These are phyloP conservation scores for Meteorus sp. DNA, from an alignment of 1,140 invertebrate genomes.

Conservation along the genomic window DNA sequence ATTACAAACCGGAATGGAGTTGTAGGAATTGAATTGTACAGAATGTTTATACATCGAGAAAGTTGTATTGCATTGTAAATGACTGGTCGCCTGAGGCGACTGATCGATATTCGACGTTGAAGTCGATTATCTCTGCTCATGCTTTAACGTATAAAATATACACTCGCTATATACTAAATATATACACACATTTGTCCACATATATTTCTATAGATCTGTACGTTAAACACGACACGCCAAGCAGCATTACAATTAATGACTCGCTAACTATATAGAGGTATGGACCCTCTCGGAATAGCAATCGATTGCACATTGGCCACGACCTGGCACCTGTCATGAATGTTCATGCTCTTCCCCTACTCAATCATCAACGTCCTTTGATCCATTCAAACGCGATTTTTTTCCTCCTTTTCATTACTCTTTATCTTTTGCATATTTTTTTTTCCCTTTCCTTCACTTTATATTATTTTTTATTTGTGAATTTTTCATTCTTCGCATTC, in stretches of 20 bases:
- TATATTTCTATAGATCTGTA: slow-evolving; percentile 22
- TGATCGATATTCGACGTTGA: slow-evolving; percentile 42
- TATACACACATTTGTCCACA: slow-evolving; percentile 2
- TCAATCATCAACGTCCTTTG: background rate
- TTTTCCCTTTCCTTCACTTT: too few relatives aligned
- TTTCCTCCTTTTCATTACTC: too few relatives aligned
- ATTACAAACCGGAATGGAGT: slow-evolving; percentile 7
- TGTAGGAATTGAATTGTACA: background rate
- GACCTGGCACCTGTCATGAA: slow-evolving; percentile 41
- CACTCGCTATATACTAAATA: too few relatives aligned
- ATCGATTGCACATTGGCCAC: slow-evolving; percentile 35
- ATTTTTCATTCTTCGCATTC: too few relatives aligned
- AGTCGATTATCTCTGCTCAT: slow-evolving; percentile 35
- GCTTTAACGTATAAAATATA: background rate
- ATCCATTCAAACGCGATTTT: background rate
- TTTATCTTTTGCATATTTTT: too few relatives aligned
- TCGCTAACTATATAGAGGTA: slow-evolving; percentile 32
- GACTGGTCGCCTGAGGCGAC: slow-evolving; percentile 15
- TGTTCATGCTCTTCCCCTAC: slow-evolving; percentile 35
- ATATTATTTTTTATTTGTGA: too few relatives aligned
- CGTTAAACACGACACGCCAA: slow-evolving; percentile 39
- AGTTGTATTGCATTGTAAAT: slow-evolving; percentile 17
- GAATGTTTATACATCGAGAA: background rate
- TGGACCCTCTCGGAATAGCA: slow-evolving; percentile 39
- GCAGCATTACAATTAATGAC: slow-evolving; percentile 49